Conservation (phyloP, 1,140 invertebrate genomes). For the Triops cancriformis region DNA sequence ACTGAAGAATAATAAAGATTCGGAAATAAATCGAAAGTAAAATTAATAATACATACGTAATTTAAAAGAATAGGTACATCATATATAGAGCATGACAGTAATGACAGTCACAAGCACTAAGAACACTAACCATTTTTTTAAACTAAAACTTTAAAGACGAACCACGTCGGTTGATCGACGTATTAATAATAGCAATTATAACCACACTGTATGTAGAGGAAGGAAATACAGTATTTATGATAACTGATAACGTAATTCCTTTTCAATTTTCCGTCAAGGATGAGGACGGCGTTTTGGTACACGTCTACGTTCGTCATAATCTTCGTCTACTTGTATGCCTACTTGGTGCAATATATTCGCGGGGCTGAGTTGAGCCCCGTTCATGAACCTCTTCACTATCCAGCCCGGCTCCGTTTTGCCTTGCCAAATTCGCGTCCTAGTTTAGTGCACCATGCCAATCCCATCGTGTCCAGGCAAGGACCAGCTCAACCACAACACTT, state of each 20-base stretch:
- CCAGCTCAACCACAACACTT: background rate
- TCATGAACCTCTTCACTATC: background rate
- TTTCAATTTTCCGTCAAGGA: conserved; percentile 31
- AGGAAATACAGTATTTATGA: background rate
- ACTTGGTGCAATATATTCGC: conserved; percentile 41
- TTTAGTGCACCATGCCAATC: background rate
- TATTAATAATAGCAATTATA: no score
- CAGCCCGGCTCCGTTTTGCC: background rate
- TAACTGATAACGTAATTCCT: background rate
- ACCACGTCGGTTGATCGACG: no score
- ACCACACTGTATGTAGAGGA: no score
- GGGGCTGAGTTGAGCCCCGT: conserved; percentile 32
- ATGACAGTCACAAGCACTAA: background rate
- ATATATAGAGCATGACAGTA: background rate
- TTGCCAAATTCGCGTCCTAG: background rate
- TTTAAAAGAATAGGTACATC: no score
- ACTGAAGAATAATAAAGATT: no score
- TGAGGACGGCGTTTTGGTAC: conserved; percentile 43
- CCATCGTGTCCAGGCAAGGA: background rate
- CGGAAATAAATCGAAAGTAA: no score
- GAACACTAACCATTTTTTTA: background rate
- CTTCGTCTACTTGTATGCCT: conserved; percentile 41
- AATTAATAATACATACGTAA: no score
- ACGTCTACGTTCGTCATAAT: conserved; percentile 40
- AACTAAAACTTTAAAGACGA: background rate